Evolutionary conservation across 2,113 vertebrate species (phyloP), one percentile per base, ranked within the genome.

Genomic region (Notothenia rossii): DNA sequence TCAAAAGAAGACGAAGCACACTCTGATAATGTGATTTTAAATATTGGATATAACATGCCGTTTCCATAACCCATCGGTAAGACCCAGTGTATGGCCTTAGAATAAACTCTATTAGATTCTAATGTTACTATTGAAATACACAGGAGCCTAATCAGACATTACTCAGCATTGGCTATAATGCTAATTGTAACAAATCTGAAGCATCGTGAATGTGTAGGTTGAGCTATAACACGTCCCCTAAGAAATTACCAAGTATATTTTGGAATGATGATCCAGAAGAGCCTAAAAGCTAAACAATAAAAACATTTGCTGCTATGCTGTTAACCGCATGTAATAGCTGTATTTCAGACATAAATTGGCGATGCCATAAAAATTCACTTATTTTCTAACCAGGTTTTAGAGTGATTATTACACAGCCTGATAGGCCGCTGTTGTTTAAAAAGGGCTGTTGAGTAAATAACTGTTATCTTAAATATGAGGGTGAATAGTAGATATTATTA

Each of bases 341-440:
- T 77, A 43, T 54, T 70, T 85, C n/a, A 56, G 53, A 80, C 40
- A 55, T 33, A 60, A 66, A 75, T 1, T 46, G 14, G 53, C 59
- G 22, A 60, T 53, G 71, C 17, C 14, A 36, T 66, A 4, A 53
- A 75, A 50, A 75, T 79, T 75, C 18, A 25, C 66, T 51, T 76
- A 29, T 72, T 77, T 74, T 84, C 66, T 63, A 54, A 73, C 61
- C 66, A 53, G 0, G 0, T 66, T 46, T 79, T 73, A 83, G 87
- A 81, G 68, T 63, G 15, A 79, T 64, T 22, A 56, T 75, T 55
- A 83, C 50, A 81, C 85, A 78, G 62, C 75, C n/a, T 67, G 51
- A 86, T 22, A 81, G 65, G 56, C 48, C 58, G 61, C 73, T 65
- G 46, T 71, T 75, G 48, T 81, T 80, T 49, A 15, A 66, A 83